phyloP scores from a whole-genome alignment of 1,140 invertebrate genomes.

The Choristoneura fumiferana region DNA sequence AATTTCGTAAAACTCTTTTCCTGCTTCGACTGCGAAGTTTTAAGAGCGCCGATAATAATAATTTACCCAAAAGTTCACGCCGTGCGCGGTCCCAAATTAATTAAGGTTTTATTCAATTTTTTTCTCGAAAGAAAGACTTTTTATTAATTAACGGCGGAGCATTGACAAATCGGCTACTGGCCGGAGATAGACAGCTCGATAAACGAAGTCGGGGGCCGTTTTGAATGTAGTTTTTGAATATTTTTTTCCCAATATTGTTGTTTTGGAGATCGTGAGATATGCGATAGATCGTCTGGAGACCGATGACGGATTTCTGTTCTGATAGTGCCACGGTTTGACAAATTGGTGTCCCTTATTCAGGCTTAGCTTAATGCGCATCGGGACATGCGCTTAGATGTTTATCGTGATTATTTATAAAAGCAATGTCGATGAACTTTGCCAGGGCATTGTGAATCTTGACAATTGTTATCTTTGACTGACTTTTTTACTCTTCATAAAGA shows the following conservation, averaged over 20 bases:
- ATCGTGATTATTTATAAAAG: constrained; percentile 38
- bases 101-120: constrained; percentile 64
- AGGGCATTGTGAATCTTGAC: neutral
- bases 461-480: neutral
- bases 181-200: constrained; percentile 59
- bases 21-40: constrained; percentile 42
- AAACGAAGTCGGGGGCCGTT: constrained; percentile 32
- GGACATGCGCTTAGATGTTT: constrained; percentile 51
- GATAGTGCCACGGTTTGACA: constrained; percentile 69
- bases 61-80: constrained; percentile 59
- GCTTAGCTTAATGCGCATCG: constrained; percentile 54
- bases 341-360: constrained; percentile 59
- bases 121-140: constrained; percentile 43
- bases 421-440: constrained; percentile 25
- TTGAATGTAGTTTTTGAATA: constrained; percentile 41
- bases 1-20: constrained; percentile 6
- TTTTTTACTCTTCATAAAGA: no score
- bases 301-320: constrained; percentile 67
- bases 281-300: constrained; percentile 51
- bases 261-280: constrained; percentile 55
- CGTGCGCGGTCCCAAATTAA: constrained; percentile 53
- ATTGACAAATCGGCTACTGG: constrained; percentile 73
- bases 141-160: constrained; percentile 71
- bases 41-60: constrained; percentile 54
- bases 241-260: constrained; percentile 45